Percentiles rank a stretch among this genome's conserved stretches.
Evolutionary conservation across 2,113 vertebrate species (phyloP).

Genomic region (Mugil cephalus): DNA sequence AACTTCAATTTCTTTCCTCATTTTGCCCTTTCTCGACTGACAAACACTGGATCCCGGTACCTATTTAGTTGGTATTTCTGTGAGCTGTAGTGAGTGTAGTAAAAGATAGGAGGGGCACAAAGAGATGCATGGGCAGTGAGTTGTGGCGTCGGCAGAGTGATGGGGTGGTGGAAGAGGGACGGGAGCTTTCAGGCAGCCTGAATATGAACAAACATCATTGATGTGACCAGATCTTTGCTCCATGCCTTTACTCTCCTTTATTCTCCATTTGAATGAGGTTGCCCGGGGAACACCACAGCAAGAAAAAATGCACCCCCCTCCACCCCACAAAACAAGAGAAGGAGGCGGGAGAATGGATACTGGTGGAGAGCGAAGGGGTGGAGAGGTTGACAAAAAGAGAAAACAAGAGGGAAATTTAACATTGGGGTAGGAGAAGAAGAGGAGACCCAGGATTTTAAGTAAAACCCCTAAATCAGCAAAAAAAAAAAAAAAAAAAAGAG

Average conservation of each 20-base stretch:
- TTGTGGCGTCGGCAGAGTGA: constrained; percentile 39
- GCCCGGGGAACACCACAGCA: constrained; percentile 75
- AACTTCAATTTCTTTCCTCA: constrained; percentile 16
- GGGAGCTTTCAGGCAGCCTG: constrained; percentile 73
- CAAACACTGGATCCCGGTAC: constrained; percentile 58
- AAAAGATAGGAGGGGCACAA: constrained; percentile 5
- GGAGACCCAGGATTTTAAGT: constrained; percentile 31
- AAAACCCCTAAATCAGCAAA: constrained; percentile 41
- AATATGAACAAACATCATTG: constrained; percentile 84
- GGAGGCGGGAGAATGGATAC: constrained; percentile 38
- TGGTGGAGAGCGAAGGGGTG: constrained; percentile 58
- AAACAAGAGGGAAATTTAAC: constrained; percentile 61
- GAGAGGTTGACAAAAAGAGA: constrained; percentile 56
- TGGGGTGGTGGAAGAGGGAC: constrained; percentile 53
- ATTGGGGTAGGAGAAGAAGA: constrained; percentile 25
- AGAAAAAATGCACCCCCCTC: constrained; percentile 79
- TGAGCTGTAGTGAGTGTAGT: constrained; percentile 16
- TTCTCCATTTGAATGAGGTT: constrained; percentile 81
- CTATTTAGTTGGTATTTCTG: constrained; percentile 19
- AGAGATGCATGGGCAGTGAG: constrained; percentile 42
- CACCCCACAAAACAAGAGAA: constrained; percentile 25
- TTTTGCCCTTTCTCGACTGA: constrained; percentile 7
- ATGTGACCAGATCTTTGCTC: constrained; percentile 76
- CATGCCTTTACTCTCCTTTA: constrained; percentile 81
- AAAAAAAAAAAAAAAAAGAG: constrained; percentile 11